phyloP scores from a whole-genome alignment of 2,113 vertebrate genomes.

The Quiscalus mexicanus region DNA sequence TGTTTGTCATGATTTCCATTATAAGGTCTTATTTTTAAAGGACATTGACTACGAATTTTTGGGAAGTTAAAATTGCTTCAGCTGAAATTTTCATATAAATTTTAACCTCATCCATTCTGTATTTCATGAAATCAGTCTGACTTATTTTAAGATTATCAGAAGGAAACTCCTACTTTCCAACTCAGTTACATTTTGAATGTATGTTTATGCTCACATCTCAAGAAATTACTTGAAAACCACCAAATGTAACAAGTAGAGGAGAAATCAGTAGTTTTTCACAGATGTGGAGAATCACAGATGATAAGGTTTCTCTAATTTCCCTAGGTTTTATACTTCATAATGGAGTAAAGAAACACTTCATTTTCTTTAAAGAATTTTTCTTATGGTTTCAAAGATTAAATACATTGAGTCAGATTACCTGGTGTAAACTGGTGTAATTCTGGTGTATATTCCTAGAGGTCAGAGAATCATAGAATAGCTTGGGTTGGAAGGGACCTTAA shows the following conservation, averaged over 20 bases:
- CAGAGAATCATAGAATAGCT: not conserved
- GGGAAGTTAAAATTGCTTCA: constrained; percentile 15
- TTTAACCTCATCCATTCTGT: not conserved
- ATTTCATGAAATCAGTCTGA: not conserved
- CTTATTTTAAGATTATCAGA: not conserved
- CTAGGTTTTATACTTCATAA: not conserved
- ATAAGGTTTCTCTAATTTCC: not conserved
- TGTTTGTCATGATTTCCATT: not conserved
- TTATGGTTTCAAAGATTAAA: not conserved
- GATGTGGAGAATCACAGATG: not conserved
- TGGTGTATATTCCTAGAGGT: not conserved
- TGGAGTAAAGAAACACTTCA: not conserved
- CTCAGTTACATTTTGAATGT: not conserved
- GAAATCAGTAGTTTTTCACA: not conserved
- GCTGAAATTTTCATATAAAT: not conserved
- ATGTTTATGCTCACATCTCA: not conserved
- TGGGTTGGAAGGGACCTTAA: too few relatives aligned
- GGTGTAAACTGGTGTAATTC: not conserved
- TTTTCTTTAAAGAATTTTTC: not conserved
- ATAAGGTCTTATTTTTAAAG: not conserved
- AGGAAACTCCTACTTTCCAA: not conserved
- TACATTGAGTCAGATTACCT: not conserved
- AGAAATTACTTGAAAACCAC: not conserved
- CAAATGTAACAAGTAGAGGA: not conserved
- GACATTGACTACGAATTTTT: not conserved